Percentiles rank a stretch among this genome's conserved stretches.
phyloP scores from a whole-genome alignment of 1,140 invertebrate species.

The Sminthurinus signatus region DNA sequence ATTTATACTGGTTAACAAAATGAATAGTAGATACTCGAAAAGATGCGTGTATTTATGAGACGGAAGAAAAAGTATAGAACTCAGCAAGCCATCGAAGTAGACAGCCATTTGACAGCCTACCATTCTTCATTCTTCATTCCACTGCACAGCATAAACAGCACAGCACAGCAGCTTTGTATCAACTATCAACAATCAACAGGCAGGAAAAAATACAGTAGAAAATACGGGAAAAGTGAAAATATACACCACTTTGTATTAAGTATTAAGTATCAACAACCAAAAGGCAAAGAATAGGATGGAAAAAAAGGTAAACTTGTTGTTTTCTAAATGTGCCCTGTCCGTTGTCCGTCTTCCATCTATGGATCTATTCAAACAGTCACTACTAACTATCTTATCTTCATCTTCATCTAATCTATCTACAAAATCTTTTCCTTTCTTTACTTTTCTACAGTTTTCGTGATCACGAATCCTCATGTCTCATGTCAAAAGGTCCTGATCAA shows the following conservation, averaged over 20 bases:
- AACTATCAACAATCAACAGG: no score
- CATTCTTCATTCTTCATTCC: slow-evolving; percentile 7
- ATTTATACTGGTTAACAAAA: no score
- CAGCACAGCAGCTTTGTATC: not conserved
- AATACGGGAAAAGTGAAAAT: no score
- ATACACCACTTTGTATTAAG: no score
- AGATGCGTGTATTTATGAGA: no score
- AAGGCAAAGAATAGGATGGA: no score
- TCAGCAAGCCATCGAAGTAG: not conserved
- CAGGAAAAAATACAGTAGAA: no score
- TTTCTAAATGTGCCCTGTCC: slow-evolving; percentile 6
- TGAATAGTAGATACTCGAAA: no score
- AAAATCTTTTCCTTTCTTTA: not conserved
- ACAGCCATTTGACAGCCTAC: slow-evolving; percentile 10
- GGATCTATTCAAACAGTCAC: no score
- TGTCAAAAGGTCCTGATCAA: not conserved
- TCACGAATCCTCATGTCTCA: not conserved
- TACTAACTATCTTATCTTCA: slow-evolving; percentile 12
- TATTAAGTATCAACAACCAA: no score
- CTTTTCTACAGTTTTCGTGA: not conserved
- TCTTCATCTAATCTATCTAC: not conserved
- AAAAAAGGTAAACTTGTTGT: slow-evolving; percentile 12
- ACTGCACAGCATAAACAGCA: slow-evolving; percentile 9
- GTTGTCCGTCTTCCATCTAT: no score
- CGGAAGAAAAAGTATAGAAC: not conserved